phyloP scores from a whole-genome alignment of 2,888 invertebrate genomes.

The Drymonia ruficornis region DNA sequence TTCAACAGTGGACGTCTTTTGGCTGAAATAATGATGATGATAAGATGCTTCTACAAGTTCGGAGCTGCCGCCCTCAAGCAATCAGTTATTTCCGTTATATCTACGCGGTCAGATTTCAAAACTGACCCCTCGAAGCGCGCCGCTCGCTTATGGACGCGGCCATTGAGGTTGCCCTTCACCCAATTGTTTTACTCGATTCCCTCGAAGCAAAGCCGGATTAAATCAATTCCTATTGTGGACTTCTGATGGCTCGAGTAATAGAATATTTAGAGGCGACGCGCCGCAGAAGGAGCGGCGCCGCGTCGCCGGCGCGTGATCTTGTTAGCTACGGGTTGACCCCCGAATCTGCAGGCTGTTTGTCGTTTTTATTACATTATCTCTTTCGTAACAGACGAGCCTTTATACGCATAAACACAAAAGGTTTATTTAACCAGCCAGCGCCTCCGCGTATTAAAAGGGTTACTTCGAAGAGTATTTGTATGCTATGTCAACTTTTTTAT shows the following conservation, averaged over 20 bases:
- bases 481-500: too few species aligned
- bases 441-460: too few species aligned
- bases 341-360: constrained; percentile 4
- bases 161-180: not conserved
- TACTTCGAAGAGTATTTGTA: too few species aligned
- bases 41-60: too few species aligned
- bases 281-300: not conserved
- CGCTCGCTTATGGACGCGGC: too few species aligned
- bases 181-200: not conserved
- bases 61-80: too few species aligned
- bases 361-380: not conserved
- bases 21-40: too few species aligned
- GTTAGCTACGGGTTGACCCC: not conserved
- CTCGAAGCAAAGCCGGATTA: not conserved
- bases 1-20: too few species aligned
- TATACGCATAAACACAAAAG: not conserved
- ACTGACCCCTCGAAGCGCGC: too few species aligned
- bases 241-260: not conserved
- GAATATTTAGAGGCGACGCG: constrained; percentile 5
- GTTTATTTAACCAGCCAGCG: too few species aligned
- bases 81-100: too few species aligned
- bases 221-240: not conserved
- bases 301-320: constrained; percentile 1
- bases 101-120: too few species aligned
- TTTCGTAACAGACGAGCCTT: not conserved